Percentiles rank a stretch among this genome's conserved stretches.
Conservation (phyloP, 2,797 vertebrate genomes). For the Coreius guichenoti region DNA sequence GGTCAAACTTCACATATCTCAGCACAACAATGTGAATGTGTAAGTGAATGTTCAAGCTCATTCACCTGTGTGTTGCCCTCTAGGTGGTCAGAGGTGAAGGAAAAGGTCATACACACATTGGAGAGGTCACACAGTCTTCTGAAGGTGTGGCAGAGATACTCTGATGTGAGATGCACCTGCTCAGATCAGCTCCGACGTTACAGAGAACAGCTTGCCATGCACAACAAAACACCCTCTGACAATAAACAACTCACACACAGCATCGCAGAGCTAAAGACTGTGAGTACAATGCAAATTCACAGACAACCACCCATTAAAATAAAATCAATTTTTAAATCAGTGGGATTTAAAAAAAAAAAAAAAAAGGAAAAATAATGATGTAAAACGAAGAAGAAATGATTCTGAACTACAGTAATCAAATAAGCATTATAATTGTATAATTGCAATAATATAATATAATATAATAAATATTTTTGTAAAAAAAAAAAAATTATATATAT, state of each 20-base stretch:
- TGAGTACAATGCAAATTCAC: slow-evolving; percentile 22
- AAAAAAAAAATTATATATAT: too few species aligned
- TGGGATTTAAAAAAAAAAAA: not conserved
- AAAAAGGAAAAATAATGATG: too few species aligned
- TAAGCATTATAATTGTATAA: not conserved
- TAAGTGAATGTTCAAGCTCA: slow-evolving; percentile 16
- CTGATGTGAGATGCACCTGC: slow-evolving; percentile 54
- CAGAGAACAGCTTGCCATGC: slow-evolving; percentile 68
- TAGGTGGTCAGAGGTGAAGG: slow-evolving; percentile 82
- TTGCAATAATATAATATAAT: not conserved
- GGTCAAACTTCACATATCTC: slow-evolving; percentile 59
- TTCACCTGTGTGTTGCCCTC: slow-evolving; percentile 4
- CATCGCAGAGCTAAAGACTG: slow-evolving; percentile 69
- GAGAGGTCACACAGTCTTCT: slow-evolving; percentile 68
- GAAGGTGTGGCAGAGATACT: slow-evolving; percentile 78
- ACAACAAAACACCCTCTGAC: slow-evolving; percentile 62
- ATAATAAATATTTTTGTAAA: too few species aligned
- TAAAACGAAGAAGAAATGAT: too few species aligned
- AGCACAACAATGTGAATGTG: not conserved
- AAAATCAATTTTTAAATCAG: not conserved
- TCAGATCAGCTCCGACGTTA: slow-evolving; percentile 65
- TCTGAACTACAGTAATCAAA: not conserved
- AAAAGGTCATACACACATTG: slow-evolving; percentile 72
- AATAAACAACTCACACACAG: slow-evolving; percentile 69
- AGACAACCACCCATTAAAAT: not conserved